These are phyloP conservation scores for Montipora capitata DNA, from an alignment of 92 coral and sea anemone species.

Conservation along the genomic window DNA sequence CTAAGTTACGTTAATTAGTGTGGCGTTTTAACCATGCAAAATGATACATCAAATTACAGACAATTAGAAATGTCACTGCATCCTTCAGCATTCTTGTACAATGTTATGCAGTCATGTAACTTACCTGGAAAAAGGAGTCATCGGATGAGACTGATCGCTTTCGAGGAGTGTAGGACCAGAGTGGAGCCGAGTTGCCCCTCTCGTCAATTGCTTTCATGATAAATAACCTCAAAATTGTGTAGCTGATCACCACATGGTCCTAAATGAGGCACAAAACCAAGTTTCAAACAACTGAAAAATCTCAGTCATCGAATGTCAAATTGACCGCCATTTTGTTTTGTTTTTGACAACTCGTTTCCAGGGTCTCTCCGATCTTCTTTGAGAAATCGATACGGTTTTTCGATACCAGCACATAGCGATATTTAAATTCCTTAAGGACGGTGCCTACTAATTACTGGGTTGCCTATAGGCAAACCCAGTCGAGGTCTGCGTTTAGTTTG, in stretches of 20 bases:
- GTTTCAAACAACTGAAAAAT: not conserved
- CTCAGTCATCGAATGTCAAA: not conserved
- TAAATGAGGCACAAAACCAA: not conserved
- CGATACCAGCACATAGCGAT: not conserved
- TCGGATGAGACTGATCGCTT: constrained; percentile 8
- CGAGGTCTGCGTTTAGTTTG: no score
- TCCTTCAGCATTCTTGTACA: no score
- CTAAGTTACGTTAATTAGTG: no score
- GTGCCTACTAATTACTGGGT: no score
- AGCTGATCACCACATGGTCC: not conserved
- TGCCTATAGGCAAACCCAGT: no score
- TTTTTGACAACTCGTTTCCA: not conserved
- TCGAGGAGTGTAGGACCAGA: constrained; percentile 33
- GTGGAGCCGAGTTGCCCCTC: not conserved
- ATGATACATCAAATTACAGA: no score
- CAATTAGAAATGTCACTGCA: not conserved
- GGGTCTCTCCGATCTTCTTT: not conserved
- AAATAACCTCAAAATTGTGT: not conserved
- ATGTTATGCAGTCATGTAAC: not conserved
- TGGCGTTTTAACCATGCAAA: no score
- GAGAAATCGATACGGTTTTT: not conserved
- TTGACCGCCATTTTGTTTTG: not conserved
- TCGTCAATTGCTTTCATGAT: not conserved
- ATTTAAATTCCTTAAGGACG: no score
- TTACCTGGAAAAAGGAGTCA: constrained; percentile 43